Evolutionary conservation across 2,113 vertebrate genomes (phyloP).

Genomic region (Malurus alboscapulatus): DNA sequence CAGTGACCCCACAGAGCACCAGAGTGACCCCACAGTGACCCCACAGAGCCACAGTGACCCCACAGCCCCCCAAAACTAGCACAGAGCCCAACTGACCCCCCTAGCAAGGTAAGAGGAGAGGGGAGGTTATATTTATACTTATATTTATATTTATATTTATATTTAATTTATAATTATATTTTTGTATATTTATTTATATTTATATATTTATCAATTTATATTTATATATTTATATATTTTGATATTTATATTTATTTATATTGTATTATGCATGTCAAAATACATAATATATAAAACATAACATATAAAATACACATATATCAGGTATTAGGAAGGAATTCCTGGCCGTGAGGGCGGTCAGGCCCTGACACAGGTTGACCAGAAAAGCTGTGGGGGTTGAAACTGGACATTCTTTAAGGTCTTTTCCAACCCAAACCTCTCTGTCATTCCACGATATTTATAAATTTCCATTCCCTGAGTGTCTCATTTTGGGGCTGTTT

Average conservation of each 20-base stretch:
- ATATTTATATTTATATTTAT: no score
- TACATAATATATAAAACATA: no score
- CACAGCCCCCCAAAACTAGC: neutral
- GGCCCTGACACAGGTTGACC: neutral
- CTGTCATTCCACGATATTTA: neutral
- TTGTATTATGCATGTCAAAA: neutral
- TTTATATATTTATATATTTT: no score
- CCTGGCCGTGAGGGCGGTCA: rapidly evolving
- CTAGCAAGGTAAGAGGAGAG: neutral
- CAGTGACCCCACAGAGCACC: neutral
- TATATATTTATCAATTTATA: no score
- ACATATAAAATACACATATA: neutral
- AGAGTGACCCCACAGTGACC: neutral
- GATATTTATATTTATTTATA: neutral
- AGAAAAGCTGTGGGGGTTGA: neutral
- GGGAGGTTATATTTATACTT: neutral
- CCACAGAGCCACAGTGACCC: no score
- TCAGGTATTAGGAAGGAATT: neutral
- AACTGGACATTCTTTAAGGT: rapidly evolving
- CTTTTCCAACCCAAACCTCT: neutral
- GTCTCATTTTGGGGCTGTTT: neutral
- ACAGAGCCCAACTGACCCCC: neutral
- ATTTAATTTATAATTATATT: no score
- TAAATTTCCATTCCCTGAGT: neutral
- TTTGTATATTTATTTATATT: no score